These are phyloP conservation scores for Drosophila takahashii DNA, from an alignment of 1,140 invertebrate species.

Conservation along the genomic window DNA sequence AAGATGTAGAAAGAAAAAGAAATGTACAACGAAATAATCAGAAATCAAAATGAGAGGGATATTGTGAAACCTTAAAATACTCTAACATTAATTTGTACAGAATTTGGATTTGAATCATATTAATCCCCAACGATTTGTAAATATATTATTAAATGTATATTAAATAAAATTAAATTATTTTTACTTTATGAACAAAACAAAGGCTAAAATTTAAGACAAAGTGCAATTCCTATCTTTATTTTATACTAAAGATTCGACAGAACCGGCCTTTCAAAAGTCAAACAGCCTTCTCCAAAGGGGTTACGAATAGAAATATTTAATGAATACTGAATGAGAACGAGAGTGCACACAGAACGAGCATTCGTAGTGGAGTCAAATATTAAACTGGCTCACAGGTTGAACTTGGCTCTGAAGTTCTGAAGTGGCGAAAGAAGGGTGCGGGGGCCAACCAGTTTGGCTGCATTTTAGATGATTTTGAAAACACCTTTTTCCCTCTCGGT, in stretches of 20 bases:
- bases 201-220: too few relatives aligned
- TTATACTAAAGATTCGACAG: neutral
- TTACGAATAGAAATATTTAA: constrained; percentile 62
- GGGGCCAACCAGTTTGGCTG: constrained; percentile 48
- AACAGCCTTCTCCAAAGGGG: constrained; percentile 1
- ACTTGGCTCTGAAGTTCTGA: constrained; percentile 12
- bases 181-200: too few relatives aligned
- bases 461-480: constrained; percentile 37
- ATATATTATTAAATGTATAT: too few relatives aligned
- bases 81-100: neutral
- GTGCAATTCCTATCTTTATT: neutral
- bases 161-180: too few relatives aligned
- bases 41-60: neutral
- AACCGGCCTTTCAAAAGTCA: neutral
- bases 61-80: neutral
- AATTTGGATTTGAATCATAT: neutral
- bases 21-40: constrained; percentile 8
- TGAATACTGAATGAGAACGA: constrained; percentile 62
- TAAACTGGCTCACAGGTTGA: constrained; percentile 41
- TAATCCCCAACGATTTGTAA: too few relatives aligned
- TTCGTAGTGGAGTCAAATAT: constrained; percentile 41
- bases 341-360: constrained; percentile 38
- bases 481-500: constrained; percentile 14
- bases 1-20: constrained; percentile 1
- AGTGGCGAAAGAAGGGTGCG: neutral